Percentiles rank a stretch among this genome's conserved stretches.
phyloP scores from a whole-genome alignment of 2,797 vertebrate species.

The Scyliorhinus canicula region DNA sequence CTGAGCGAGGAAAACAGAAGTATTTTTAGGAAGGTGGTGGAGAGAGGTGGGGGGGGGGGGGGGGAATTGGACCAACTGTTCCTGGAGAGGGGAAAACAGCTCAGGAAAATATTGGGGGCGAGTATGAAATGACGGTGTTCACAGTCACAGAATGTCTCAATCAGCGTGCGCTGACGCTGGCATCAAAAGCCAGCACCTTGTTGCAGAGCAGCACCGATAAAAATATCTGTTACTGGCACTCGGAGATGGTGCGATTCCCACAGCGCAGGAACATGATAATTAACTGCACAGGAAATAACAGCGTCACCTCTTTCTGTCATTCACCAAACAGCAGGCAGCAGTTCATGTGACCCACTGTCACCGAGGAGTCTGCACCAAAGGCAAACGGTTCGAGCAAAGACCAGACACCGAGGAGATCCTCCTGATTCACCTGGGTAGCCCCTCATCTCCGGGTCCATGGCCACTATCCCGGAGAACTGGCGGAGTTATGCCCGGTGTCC shows the following conservation, averaged over 20 bases:
- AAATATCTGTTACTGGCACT: constrained; percentile 3
- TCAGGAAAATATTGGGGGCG: not conserved
- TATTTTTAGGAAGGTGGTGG: not conserved
- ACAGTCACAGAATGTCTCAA: constrained; percentile 9
- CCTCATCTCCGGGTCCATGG: not conserved
- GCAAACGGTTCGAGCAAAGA: not conserved
- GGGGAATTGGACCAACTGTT: not conserved
- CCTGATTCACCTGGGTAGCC: not conserved
- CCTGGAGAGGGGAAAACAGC: not conserved
- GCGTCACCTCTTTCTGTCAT: not conserved
- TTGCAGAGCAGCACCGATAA: not conserved
- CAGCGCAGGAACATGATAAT: constrained; percentile 23
- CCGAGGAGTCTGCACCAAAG: not conserved
- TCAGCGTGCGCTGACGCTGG: not conserved
- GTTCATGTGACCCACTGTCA: not conserved
- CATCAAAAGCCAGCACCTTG: not conserved
- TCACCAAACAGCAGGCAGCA: not conserved
- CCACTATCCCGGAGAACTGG: not conserved
- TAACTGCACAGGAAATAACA: not conserved
- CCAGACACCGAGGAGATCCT: not conserved
- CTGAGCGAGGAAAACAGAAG: not conserved
- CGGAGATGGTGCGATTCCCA: constrained; percentile 19
- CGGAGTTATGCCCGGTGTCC: too few species aligned
- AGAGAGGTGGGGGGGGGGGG: too few species aligned
- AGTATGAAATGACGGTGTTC: not conserved